Evolutionary conservation across 2,797 vertebrate genomes (phyloP), one percentile per base, ranked within the genome.

Genomic region (Enteromius paludinosus): DNA sequence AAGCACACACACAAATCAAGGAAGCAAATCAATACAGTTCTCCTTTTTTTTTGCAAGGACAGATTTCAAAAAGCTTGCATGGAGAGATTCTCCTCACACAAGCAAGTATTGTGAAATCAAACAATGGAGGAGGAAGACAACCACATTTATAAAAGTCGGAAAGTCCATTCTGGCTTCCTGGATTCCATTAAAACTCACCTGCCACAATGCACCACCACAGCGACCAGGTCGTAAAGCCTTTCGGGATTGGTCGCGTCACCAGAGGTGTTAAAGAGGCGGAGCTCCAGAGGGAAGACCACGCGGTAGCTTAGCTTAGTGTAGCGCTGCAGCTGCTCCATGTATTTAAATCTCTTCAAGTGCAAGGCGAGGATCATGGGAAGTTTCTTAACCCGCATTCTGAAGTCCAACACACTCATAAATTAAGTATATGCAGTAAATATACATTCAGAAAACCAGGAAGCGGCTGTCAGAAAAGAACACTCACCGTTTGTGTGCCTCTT

Each of bases 311-410:
- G 94, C 90, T 97, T 97, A 41, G 96, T 97, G 45, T 97, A 97
- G 84, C 96, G 95, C 87, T 97, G 96, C n/a, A 97, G 84, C 77
- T 97, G 96, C 69, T 97, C 96, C 96, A 97, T 97, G 64, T 97
- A 97, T 90, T 97, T 97, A 89, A 97, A 97, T 66, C 96, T 92
- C 91, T 97, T 97, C 54, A 97, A 94, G 85, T 97, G 96, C 87
- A 97, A 93, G 65, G 96, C 96, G 89, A 97, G 89, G 86, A 97
- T 97, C 96, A 97, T 97, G 52, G 96, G 96, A 87, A 97, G 92
- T 87, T 96, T 96, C 90, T 97, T 97, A 4, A 96, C 95, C 82
- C 87, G 83, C 89, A 90, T 90, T 66, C 89, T 89, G 5, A n/a
- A 83, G 14, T 56, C 30, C 69, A 38, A 83, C 11, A 65, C 65